phyloP scores from a whole-genome alignment of 2,113 vertebrate species.

The Ceyx melanurus region DNA sequence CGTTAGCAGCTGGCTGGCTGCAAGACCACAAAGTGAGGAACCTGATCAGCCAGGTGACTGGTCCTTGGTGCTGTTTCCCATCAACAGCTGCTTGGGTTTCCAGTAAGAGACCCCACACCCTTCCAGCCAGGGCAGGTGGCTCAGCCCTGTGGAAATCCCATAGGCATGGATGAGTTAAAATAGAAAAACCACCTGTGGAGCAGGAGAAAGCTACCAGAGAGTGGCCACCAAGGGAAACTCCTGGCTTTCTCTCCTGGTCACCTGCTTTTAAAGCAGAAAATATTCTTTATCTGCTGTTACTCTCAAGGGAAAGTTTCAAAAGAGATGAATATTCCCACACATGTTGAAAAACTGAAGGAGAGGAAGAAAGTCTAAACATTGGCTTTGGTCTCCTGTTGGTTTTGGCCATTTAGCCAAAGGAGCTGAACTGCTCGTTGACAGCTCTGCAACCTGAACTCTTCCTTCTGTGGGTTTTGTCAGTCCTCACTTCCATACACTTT shows the following conservation, averaged over 20 bases:
- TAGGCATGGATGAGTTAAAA: background rate
- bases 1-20: background rate
- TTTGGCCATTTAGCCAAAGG: background rate
- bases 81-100: background rate
- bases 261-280: background rate
- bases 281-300: background rate
- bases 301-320: background rate
- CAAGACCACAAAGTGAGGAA: background rate
- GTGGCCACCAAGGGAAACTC: background rate
- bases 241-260: background rate
- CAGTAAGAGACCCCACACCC: accelerated
- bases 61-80: background rate
- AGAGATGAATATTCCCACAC: background rate
- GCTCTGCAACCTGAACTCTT: background rate
- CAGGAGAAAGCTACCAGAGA: background rate
- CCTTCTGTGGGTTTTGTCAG: background rate
- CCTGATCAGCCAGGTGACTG: background rate
- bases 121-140: background rate
- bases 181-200: background rate
- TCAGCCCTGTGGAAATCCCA: background rate
- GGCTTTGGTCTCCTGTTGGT: background rate
- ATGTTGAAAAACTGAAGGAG: background rate
- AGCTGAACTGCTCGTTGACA: background rate
- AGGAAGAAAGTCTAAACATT: background rate
- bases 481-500: accelerated